Conservation (phyloP, 1,140 invertebrate genomes). For the Brachionus manjavacas region DNA sequence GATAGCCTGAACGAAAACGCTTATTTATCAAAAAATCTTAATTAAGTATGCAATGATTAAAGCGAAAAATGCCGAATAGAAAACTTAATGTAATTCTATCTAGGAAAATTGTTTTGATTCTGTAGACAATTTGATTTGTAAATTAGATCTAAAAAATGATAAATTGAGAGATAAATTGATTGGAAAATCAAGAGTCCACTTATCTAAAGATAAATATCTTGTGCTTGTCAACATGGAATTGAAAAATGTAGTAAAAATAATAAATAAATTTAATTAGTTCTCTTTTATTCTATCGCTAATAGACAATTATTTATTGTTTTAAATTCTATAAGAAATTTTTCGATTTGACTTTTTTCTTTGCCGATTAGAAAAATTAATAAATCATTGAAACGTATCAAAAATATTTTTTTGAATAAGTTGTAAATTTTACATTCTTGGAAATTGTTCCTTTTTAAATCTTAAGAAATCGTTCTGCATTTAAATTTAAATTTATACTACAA, state of each 20-base stretch:
- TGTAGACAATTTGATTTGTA: neutral
- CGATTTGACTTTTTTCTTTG: neutral
- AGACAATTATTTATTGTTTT: neutral
- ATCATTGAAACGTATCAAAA: neutral
- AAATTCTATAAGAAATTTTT: neutral
- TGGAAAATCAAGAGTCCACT: neutral
- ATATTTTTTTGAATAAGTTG: neutral
- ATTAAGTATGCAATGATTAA: neutral
- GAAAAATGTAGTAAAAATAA: constrained; percentile 15
- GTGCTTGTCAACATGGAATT: constrained; percentile 21
- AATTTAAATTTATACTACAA: too few relatives aligned
- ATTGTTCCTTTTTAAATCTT: too few relatives aligned
- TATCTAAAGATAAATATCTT: constrained; percentile 7
- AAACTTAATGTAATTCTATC: neutral
- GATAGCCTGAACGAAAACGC: neutral
- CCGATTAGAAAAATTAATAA: neutral
- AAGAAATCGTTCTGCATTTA: too few relatives aligned
- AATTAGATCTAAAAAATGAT: constrained; percentile 3
- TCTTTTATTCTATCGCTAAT: neutral
- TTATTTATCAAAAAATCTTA: neutral
- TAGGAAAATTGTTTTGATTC: neutral
- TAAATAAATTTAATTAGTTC: constrained; percentile 27
- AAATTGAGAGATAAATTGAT: constrained; percentile 5
- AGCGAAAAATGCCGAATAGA: neutral
- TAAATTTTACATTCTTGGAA: too few relatives aligned